Evolutionary conservation across 2,888 invertebrate species (phyloP).

Genomic region (Xanthorhoe spadicearia): DNA sequence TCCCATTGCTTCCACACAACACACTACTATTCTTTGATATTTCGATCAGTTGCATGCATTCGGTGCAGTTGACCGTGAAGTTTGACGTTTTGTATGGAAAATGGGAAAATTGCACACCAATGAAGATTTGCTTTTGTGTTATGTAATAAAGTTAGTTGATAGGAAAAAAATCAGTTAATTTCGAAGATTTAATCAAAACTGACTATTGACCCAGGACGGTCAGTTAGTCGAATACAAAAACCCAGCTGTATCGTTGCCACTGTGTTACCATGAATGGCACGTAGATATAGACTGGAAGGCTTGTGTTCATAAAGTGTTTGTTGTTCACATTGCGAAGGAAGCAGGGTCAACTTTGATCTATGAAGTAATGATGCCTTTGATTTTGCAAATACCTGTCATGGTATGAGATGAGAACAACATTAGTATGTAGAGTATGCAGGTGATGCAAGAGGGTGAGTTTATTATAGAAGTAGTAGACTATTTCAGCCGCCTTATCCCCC

Average conservation of each 20-base stretch:
- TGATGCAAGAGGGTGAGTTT: neutral
- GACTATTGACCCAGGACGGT: no score
- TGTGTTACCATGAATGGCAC: constrained; percentile 18
- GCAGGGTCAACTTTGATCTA: constrained; percentile 14
- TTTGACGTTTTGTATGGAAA: no score
- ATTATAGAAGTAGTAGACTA: neutral
- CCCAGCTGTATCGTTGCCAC: constrained; percentile 2
- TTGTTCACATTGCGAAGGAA: constrained; percentile 15
- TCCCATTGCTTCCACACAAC: no score
- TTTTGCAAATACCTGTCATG: neutral
- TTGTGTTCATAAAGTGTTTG: constrained; percentile 18
- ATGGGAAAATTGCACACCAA: no score
- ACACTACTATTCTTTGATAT: no score
- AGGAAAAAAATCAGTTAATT: no score
- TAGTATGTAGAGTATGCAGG: neutral
- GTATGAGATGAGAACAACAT: neutral
- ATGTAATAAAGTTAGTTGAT: no score
- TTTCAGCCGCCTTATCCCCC: no score
- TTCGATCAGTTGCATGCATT: no score
- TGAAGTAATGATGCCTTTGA: constrained; percentile 1
- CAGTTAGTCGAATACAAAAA: neutral
- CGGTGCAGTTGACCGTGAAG: no score
- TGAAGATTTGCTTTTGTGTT: no score
- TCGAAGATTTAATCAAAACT: no score
- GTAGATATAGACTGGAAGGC: constrained; percentile 26